Evolutionary conservation across 2,888 invertebrate species (phyloP).

Genomic region (Mycalesis mineus): DNA sequence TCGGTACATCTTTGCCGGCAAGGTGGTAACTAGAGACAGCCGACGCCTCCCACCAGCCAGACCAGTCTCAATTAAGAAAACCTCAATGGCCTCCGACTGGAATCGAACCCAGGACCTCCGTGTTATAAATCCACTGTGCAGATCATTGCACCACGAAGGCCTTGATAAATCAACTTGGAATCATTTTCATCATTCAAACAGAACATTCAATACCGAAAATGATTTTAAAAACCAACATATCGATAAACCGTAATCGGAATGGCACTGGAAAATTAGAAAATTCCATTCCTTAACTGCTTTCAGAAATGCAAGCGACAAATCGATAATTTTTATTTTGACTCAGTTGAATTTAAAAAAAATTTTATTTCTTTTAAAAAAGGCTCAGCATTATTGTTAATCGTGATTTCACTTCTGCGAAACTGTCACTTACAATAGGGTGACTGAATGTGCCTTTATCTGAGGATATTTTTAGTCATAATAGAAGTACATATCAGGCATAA

Average conservation of each 20-base stretch:
- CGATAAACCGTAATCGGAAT: background rate
- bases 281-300: background rate
- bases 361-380: background rate
- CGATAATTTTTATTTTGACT: background rate
- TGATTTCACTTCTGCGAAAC: slow-evolving; percentile 1
- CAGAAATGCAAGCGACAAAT: background rate
- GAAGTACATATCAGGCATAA: background rate
- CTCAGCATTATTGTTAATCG: slow-evolving; percentile 5
- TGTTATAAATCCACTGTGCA: too few relatives aligned
- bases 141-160: too few relatives aligned
- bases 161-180: background rate
- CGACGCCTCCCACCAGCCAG: too few relatives aligned
- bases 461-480: background rate
- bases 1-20: too few relatives aligned
- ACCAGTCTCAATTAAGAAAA: too few relatives aligned
- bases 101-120: too few relatives aligned
- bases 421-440: background rate
- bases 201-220: background rate
- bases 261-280: slow-evolving; percentile 1
- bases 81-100: too few relatives aligned
- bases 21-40: too few relatives aligned
- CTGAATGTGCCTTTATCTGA: background rate
- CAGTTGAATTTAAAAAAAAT: background rate
- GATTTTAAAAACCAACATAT: too few relatives aligned
- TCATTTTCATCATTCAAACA: background rate